Base-by-base conservation (phyloP, 2,113 vertebrate genomes). In the Spea bombifrons region DNA sequence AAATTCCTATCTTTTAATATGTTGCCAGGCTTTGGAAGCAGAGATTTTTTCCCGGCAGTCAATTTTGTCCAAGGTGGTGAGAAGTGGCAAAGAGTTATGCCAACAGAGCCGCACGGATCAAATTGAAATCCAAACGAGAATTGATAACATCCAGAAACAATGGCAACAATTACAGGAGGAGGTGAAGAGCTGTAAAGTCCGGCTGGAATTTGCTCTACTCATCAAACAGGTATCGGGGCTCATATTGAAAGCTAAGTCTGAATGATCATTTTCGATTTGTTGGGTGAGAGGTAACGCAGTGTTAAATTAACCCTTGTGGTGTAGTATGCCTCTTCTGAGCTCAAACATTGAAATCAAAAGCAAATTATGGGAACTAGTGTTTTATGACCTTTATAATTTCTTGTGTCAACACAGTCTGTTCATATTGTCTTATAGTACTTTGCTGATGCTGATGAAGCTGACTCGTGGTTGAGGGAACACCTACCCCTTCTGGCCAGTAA, bases 141-240 rank as follows among this genome's bases (percentile, higher is more conserved):
- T 88, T 3, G 84, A 88, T 8, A 89, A 82, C 1, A 88, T 97
- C 30, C 92, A 88, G 81, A 90, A 86, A 65, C 81, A 90, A 15
- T 95, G 94, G 94, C 91, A 88, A 81, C 90, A 88, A 81, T 88
- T 97, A 69, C 89, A 82, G 7, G 88, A 90, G 0, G 86, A 88
- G 75, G 84, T 87, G 13, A 74, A 83, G 0, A 85, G 75, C 47
- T 85, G 82, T 30, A 90, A 88, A 7, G 12, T 71, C 16, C 81
- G 86, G n/a, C 87, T 97, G 71, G 90, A 94, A 81, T 92, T 94
- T 3, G 93, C 93, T 2, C 82, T 81, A 9, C 73, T 91, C n/a
- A 85, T 94, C 61, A 93, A 88, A 65, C 94, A 96, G 92, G 96
- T 95, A 75, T 71, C 59, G n/a, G n/a, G n/a, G n/a, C n/a, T n/a